Percentiles rank a stretch among this genome's conserved stretches.
phyloP scores from a whole-genome alignment of 2,113 vertebrate genomes.

The Pogonocichla stellata region DNA sequence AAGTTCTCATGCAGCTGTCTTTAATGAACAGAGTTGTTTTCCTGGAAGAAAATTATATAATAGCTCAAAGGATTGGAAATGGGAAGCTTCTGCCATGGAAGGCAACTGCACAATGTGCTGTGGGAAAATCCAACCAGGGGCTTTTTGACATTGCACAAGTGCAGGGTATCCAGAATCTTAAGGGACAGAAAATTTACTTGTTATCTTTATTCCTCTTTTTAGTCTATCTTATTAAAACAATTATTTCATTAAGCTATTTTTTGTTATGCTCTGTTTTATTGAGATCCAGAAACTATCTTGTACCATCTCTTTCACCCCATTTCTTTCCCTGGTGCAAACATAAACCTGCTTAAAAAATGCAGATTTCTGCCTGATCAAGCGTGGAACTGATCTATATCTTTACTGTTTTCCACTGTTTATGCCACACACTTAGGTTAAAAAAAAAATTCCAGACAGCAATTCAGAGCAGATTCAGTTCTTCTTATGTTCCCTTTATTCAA shows the following conservation, averaged over 20 bases:
- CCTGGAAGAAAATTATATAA: not conserved
- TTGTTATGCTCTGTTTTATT: not conserved
- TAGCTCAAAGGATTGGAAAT: not conserved
- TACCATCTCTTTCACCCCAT: fast-evolving
- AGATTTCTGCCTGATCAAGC: not conserved
- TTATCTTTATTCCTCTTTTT: not conserved
- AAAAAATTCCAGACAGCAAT: not conserved
- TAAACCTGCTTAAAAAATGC: not conserved
- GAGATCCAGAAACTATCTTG: not conserved
- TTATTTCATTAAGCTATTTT: not conserved
- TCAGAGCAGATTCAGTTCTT: not conserved
- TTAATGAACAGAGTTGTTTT: not conserved
- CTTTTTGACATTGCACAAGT: not conserved
- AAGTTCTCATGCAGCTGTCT: not conserved
- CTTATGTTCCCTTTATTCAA: not conserved
- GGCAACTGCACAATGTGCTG: fast-evolving
- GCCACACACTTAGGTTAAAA: not conserved
- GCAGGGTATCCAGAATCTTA: not conserved
- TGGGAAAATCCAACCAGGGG: not conserved
- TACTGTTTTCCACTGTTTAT: not conserved
- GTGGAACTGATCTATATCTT: not conserved
- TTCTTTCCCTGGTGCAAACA: not conserved
- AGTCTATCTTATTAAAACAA: not conserved
- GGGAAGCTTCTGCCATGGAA: not conserved
- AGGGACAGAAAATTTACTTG: not conserved